phyloP scores from a whole-genome alignment of 2,113 vertebrate genomes.

The Tylochromis polylepis region DNA sequence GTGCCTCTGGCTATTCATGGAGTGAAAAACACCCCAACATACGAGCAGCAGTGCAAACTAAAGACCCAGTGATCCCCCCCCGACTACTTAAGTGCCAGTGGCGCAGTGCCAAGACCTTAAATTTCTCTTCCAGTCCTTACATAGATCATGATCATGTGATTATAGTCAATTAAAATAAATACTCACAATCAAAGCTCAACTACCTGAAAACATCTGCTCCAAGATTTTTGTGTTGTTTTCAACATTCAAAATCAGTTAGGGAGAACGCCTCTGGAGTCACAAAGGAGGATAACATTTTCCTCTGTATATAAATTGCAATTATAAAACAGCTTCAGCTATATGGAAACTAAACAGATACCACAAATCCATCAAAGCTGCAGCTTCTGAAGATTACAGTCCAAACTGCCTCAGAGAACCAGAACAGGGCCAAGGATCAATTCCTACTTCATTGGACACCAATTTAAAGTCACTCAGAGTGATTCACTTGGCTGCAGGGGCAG shows the following conservation, averaged over 20 bases:
- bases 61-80: not conserved
- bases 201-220: not conserved
- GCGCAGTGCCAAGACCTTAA: not conserved
- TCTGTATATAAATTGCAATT: not conserved
- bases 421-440: slow-evolving; percentile 70
- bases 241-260: not conserved
- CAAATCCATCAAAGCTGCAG: slow-evolving; percentile 39
- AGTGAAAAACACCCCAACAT: slow-evolving; percentile 17
- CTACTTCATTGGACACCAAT: slow-evolving; percentile 71
- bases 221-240: not conserved
- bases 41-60: not conserved
- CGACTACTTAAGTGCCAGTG: not conserved
- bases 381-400: slow-evolving; percentile 40
- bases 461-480: slow-evolving; percentile 71
- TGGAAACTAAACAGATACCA: slow-evolving; percentile 18
- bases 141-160: not conserved
- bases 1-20: slow-evolving; percentile 23
- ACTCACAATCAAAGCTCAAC: not conserved
- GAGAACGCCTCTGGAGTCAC: not conserved
- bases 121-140: not conserved
- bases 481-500: slow-evolving; percentile 65
- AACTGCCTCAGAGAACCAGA: slow-evolving; percentile 58
- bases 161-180: not conserved
- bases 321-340: slow-evolving; percentile 5
- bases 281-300: not conserved